A percentile compares a stretch with the other conserved stretches of the same genome.
phyloP scores from a whole-genome alignment of 2,888 invertebrate species.

The Oscheius myriophilus region DNA sequence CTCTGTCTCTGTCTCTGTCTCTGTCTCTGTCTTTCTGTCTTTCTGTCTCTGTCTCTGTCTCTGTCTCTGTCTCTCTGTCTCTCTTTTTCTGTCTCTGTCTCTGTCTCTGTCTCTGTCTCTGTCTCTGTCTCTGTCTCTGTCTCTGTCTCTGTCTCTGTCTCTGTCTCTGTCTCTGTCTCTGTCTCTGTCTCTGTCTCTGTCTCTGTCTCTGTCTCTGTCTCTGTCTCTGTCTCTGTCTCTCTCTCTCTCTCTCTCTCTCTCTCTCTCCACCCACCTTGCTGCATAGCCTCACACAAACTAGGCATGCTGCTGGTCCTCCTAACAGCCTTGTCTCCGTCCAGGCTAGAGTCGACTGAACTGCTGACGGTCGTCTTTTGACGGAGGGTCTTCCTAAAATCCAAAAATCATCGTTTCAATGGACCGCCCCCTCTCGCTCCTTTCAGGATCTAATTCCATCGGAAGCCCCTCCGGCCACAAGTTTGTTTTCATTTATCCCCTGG shows the following conservation, averaged over 20 bases:
- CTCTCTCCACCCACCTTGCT: slow-evolving; percentile 35
- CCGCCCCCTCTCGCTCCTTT: background rate
- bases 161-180: no score
- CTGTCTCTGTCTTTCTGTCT: background rate
- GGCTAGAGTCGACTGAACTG: slow-evolving; percentile 49
- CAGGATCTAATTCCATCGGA: no score
- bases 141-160: no score
- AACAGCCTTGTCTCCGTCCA: slow-evolving; percentile 36
- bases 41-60: background rate
- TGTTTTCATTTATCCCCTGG: no score
- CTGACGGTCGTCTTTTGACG: slow-evolving; percentile 63
- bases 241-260: no score
- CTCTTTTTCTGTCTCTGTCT: no score
- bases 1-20: no score
- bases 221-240: background rate
- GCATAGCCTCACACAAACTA: slow-evolving; percentile 59
- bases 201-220: background rate
- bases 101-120: no score
- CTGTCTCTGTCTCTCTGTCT: no score
- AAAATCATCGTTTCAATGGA: slow-evolving; percentile 1
- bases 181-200: background rate
- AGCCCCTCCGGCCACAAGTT: no score
- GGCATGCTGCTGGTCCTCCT: slow-evolving; percentile 68
- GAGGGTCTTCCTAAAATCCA: slow-evolving; percentile 54
- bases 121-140: no score